A percentile compares a stretch with the other conserved stretches of the same genome.
These are phyloP conservation scores for Asbolus verrucosus DNA, from an alignment of 1,140 invertebrate genomes.

Conservation along the genomic window DNA sequence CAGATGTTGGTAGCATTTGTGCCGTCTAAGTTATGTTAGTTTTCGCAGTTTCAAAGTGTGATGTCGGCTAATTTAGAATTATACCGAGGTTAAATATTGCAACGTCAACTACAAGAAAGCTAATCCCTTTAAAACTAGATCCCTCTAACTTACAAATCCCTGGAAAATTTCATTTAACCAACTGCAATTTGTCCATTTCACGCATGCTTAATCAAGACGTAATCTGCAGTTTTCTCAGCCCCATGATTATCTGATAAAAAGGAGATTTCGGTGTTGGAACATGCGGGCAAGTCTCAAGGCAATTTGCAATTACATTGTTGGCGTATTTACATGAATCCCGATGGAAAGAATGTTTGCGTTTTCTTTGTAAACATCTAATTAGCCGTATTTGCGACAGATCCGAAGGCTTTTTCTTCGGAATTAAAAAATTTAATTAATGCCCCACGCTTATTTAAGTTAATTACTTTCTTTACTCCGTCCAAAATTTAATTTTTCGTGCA, in stretches of 20 bases:
- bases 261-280: not conserved
- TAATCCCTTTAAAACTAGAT: constrained; percentile 18
- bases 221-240: constrained; percentile 2
- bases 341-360: not conserved
- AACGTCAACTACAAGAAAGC: constrained; percentile 21
- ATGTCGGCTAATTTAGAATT: constrained; percentile 22
- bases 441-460: not conserved
- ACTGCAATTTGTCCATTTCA: constrained; percentile 34
- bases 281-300: constrained; percentile 25
- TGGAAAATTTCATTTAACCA: constrained; percentile 23
- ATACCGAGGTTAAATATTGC: not conserved
- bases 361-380: constrained; percentile 7
- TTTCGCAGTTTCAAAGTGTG: constrained; percentile 14
- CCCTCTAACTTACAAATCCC: constrained; percentile 19
- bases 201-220: constrained; percentile 30
- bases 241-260: not conserved
- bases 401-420: not conserved
- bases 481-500: not conserved
- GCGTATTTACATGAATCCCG: not conserved
- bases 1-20: constrained; percentile 28
- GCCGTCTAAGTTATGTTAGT: constrained; percentile 21
- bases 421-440: not conserved
- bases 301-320: not conserved
- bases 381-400: not conserved
- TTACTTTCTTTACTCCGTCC: not conserved